Evolutionary conservation across 2,113 vertebrate genomes (phyloP), one percentile per base, ranked within the genome.

Genomic region (Donacobius atricapilla): DNA sequence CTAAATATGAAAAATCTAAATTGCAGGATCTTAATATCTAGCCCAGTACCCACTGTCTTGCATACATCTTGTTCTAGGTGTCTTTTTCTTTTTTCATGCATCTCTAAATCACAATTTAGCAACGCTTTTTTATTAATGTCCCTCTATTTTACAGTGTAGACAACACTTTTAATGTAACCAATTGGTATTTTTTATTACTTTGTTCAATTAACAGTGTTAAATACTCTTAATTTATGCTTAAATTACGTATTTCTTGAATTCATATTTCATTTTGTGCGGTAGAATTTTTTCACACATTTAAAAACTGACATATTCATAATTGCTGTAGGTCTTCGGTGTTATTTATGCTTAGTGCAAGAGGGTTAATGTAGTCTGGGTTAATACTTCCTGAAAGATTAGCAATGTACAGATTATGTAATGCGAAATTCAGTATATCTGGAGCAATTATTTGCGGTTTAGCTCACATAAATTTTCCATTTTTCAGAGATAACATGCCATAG

Each of bases 401-500:
- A 94, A 93, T 85, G 80, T 54, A 83, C 64, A 87, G 81, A 66
- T 86, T 94, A 44, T 0, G 27, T 90, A 88, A 94, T 78, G 79
- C 83, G 39, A 92, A 96, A 97, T 93, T 94, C 88, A 94, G 51
- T 80, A 58, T 86, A 83, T 76, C 48, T 19, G 24, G 60, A 95
- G 66, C 76, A 96, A 96, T 93, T 95, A 94, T 95, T 96, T 96
- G 94, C 88, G 96, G 71, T 91, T 86, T 94, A 80, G 58, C 31
- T 95, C 21, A 30, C 37, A 77, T 44, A 78, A 60, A 50, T 90
- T 96, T 95, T 97, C 87, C 83, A 91, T 94, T 89, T 87, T 93
- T 95, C 65, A 85, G 65, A 87, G 61, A 91, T 91, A 97, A 96
- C 70, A 64, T 47, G 56, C 72, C 91, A 89, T 87, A 85, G 94